Conservation (phyloP, 37 sponge, comb jelly and placozoan species). For the Theonella swinhoei region DNA sequence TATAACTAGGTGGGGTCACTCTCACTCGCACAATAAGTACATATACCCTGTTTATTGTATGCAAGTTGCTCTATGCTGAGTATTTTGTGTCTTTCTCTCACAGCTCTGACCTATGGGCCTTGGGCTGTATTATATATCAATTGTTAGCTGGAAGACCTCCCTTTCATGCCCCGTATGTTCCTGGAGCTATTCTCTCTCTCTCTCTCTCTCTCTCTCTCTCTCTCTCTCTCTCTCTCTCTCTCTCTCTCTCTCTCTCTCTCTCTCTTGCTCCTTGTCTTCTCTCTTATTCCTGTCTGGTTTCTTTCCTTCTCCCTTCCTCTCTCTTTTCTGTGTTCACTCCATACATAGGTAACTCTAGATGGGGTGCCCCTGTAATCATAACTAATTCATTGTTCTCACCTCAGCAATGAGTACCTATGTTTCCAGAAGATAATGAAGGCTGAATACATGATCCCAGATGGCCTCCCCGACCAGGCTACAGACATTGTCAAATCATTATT, state of each 20-base stretch:
- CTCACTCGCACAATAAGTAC: too few relatives aligned
- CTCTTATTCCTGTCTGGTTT: not conserved
- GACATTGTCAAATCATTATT: slow-evolving; percentile 78
- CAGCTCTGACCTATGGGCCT: slow-evolving; percentile 96
- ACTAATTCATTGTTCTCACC: too few relatives aligned
- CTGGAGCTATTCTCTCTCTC: slow-evolving; percentile 16
- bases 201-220: slow-evolving; percentile 28
- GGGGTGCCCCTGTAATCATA: too few relatives aligned
- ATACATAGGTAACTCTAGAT: too few relatives aligned
- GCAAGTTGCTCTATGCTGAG: too few relatives aligned
- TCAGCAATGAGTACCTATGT: slow-evolving; percentile 92
- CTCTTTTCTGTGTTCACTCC: too few relatives aligned
- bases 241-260: slow-evolving; percentile 9
- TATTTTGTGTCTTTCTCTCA: too few relatives aligned
- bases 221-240: slow-evolving; percentile 13
- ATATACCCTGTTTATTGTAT: too few relatives aligned
- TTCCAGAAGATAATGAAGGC: slow-evolving; percentile 95
- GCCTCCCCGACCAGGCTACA: slow-evolving; percentile 80
- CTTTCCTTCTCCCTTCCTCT: not conserved
- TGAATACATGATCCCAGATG: slow-evolving; percentile 87
- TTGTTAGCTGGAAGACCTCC: slow-evolving; percentile 92
- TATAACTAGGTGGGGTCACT: too few relatives aligned
- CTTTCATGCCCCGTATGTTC: slow-evolving; percentile 90
- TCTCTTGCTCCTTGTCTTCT: not conserved
- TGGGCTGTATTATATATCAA: slow-evolving; percentile 95